Conservation (phyloP, 2,113 vertebrate species). For the Pagrus major region DNA sequence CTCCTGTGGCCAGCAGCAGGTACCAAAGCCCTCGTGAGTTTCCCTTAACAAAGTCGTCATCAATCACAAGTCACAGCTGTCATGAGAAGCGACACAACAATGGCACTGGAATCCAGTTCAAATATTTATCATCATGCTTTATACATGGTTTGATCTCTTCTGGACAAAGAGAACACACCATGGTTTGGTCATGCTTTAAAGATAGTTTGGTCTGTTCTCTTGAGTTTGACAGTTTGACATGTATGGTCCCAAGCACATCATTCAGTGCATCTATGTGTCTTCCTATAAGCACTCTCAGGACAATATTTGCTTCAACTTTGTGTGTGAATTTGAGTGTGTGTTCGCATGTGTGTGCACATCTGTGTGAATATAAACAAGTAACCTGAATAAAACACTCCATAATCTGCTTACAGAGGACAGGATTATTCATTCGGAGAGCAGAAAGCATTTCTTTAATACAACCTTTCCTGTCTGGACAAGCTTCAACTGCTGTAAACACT, state of each 20-base stretch:
- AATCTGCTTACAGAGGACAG: slow-evolving; percentile 50
- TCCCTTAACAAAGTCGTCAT: no score
- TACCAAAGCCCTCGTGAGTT: no score
- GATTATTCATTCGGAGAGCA: slow-evolving; percentile 53
- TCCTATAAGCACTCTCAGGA: background rate
- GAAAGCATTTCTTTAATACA: slow-evolving; percentile 46
- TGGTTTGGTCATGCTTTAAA: no score
- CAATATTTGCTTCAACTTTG: background rate
- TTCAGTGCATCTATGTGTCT: background rate
- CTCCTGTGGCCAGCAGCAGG: no score
- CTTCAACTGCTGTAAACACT: background rate
- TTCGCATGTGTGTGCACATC: slow-evolving; percentile 32
- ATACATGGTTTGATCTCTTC: no score
- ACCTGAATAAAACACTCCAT: slow-evolving; percentile 48
- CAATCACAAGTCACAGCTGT: no score
- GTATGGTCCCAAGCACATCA: background rate
- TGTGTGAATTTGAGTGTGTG: background rate
- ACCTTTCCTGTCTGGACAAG: slow-evolving; percentile 37
- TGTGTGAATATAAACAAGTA: slow-evolving; percentile 50
- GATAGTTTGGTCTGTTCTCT: no score
- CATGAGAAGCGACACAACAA: no score
- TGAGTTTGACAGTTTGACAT: no score
- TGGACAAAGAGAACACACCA: no score
- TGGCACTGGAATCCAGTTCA: no score
- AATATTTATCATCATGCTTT: no score